phyloP scores from a whole-genome alignment of 64 coral and sea anemone species.

The Anthopleura sola region DNA sequence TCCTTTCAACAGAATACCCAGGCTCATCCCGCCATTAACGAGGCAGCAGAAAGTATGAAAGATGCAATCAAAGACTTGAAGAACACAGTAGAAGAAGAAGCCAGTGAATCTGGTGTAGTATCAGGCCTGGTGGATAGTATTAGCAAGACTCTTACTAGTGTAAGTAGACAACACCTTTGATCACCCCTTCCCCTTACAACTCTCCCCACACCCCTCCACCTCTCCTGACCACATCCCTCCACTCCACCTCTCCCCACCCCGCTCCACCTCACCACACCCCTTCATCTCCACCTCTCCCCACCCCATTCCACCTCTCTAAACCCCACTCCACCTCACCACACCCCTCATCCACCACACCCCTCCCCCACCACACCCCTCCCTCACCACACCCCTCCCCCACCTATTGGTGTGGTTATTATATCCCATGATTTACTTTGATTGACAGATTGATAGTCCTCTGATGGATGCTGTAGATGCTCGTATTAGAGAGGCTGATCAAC shows the following conservation, averaged over 20 bases:
- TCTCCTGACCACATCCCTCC: no score
- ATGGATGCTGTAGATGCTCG: conserved; percentile 13
- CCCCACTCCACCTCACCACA: no score
- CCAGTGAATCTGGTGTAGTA: conserved; percentile 83
- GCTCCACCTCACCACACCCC: no score
- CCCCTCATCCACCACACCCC: no score
- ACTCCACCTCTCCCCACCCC: no score
- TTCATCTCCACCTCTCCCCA: no score
- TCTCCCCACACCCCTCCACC: no score
- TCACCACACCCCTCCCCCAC: no score
- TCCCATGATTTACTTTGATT: conserved; percentile 3
- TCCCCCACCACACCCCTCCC: no score
- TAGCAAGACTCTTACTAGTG: conserved; percentile 79
- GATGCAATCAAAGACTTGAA: conserved; percentile 80
- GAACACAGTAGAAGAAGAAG: conserved; percentile 72
- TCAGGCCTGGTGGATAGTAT: conserved; percentile 93
- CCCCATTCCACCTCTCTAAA: no score
- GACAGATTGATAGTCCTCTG: conserved; percentile 20
- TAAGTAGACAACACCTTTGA: conserved; percentile 4
- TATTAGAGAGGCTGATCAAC: conserved; percentile 21
- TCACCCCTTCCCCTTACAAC: no score
- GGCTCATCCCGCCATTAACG: conserved; percentile 76
- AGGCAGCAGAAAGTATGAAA: conserved; percentile 85
- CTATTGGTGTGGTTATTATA: not conserved
- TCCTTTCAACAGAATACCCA: conserved; percentile 50